A percentile compares a stretch with the other conserved stretches of the same genome.
phyloP scores from a whole-genome alignment of 2,113 vertebrate species.

The Ramphastos sulfuratus region DNA sequence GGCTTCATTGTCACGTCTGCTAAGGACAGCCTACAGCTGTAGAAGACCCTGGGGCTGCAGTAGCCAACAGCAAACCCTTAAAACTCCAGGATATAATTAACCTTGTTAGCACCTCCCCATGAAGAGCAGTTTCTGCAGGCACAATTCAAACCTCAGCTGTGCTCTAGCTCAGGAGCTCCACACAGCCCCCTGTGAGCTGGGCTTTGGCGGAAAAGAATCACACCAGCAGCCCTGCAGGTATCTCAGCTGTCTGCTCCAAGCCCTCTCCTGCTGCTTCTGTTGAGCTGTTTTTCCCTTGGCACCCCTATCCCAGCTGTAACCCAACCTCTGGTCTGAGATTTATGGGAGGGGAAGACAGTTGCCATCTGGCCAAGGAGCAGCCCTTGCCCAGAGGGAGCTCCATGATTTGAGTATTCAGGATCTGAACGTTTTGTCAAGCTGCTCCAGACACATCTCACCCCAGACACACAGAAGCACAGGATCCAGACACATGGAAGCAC shows the following conservation, averaged over 20 bases:
- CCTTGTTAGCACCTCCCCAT: neutral
- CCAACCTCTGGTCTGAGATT: neutral
- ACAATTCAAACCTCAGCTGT: neutral
- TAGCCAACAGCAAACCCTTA: neutral
- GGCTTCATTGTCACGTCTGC: neutral
- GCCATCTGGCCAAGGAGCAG: neutral
- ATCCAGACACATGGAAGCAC: neutral
- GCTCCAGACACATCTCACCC: neutral
- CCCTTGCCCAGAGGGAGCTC: neutral
- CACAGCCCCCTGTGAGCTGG: fast-evolving
- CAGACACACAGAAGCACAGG: fast-evolving
- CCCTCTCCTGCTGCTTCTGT: neutral
- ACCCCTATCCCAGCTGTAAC: neutral
- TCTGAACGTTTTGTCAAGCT: neutral
- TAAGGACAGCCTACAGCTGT: neutral
- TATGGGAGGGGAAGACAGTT: neutral
- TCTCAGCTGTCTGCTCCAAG: fast-evolving
- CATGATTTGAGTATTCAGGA: neutral
- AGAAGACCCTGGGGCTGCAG: neutral
- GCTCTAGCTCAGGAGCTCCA: neutral
- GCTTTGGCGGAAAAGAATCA: neutral
- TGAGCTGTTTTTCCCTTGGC: neutral
- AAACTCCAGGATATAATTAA: neutral
- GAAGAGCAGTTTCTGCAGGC: neutral
- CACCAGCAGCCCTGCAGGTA: neutral